These are phyloP conservation scores for Tenualosa thibaudeaui DNA, from an alignment of 2,797 vertebrate genomes.

Conservation along the genomic window DNA sequence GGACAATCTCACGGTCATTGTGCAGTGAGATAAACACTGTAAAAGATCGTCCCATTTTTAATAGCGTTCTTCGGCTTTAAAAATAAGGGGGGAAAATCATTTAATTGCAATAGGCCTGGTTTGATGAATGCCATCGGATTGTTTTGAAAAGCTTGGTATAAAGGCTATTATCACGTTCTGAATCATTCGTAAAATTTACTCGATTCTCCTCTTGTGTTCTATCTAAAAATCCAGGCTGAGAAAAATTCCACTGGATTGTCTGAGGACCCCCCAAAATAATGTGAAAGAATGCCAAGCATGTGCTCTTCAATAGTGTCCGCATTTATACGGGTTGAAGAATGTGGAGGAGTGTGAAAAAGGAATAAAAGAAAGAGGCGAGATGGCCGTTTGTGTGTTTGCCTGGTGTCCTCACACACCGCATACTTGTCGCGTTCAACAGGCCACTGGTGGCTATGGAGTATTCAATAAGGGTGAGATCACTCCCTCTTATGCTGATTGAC, in stretches of 20 bases:
- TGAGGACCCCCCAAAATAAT: conserved; percentile 40
- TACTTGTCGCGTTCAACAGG: conserved; percentile 61
- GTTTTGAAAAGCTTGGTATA: background rate
- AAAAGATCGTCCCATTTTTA: conserved; percentile 22
- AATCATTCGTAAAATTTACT: background rate
- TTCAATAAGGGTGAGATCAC: conserved; percentile 70
- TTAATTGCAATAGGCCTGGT: background rate
- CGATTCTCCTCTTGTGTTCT: background rate
- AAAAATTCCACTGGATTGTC: conserved; percentile 51
- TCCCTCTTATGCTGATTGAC: conserved; percentile 76
- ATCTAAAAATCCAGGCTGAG: conserved; percentile 36
- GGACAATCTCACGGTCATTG: conserved; percentile 12
- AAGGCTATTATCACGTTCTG: conserved; percentile 3
- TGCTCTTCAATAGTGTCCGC: conserved; percentile 47
- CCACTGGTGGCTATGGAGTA: conserved; percentile 77
- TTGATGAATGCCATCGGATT: conserved; percentile 4
- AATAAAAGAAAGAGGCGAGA: conserved; percentile 51
- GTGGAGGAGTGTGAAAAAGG: conserved; percentile 34
- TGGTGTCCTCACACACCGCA: conserved; percentile 72
- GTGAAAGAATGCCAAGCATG: conserved; percentile 47
- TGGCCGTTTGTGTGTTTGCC: conserved; percentile 61
- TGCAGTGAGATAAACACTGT: conserved; percentile 16
- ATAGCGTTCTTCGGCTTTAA: conserved; percentile 5
- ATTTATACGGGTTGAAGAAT: conserved; percentile 45
- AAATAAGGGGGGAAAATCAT: conserved; percentile 30